Evolutionary conservation across 2,888 invertebrate genomes (phyloP).

Genomic region (Drosophila parthenogenetica): DNA sequence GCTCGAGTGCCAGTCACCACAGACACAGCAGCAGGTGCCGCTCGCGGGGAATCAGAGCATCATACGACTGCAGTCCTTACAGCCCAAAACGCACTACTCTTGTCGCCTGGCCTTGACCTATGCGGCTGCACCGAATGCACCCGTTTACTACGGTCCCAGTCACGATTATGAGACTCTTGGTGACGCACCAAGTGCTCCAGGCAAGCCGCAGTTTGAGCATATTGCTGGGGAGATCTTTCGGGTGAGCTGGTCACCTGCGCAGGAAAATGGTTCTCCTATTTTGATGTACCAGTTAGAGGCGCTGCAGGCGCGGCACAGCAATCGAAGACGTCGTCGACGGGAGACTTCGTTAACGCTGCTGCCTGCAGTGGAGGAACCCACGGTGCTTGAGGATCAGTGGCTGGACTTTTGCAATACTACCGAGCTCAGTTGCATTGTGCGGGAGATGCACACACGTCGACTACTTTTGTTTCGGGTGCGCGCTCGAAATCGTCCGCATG

Average conservation of each 20-base stretch:
- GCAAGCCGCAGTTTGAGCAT: constrained; percentile 90
- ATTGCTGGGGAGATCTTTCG: constrained; percentile 91
- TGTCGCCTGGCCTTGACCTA: constrained; percentile 90
- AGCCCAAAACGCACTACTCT: constrained; percentile 91
- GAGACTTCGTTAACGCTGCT: constrained; percentile 74
- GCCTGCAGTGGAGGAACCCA: constrained; percentile 87
- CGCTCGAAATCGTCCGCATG: constrained; percentile 90
- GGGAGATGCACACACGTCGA: constrained; percentile 87
- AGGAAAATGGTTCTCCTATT: constrained; percentile 91
- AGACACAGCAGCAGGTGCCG: constrained; percentile 75
- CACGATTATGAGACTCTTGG: constrained; percentile 92
- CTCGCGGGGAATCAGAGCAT: constrained; percentile 57
- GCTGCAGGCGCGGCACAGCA: constrained; percentile 79
- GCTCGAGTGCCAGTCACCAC: constrained; percentile 69
- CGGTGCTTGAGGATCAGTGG: constrained; percentile 87
- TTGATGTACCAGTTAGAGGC: constrained; percentile 92
- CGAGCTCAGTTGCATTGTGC: constrained; percentile 93
- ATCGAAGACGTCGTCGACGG: constrained; percentile 54
- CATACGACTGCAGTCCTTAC: constrained; percentile 85
- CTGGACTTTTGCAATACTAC: constrained; percentile 90
- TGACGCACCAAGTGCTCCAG: constrained; percentile 92
- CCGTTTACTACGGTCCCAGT: constrained; percentile 83
- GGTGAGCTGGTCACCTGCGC: constrained; percentile 92
- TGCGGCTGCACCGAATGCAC: constrained; percentile 76
- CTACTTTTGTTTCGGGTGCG: constrained; percentile 91